Evolutionary conservation across 2,888 invertebrate genomes (phyloP), one percentile per base, ranked within the genome.

Genomic region (Dryococelus australis): DNA sequence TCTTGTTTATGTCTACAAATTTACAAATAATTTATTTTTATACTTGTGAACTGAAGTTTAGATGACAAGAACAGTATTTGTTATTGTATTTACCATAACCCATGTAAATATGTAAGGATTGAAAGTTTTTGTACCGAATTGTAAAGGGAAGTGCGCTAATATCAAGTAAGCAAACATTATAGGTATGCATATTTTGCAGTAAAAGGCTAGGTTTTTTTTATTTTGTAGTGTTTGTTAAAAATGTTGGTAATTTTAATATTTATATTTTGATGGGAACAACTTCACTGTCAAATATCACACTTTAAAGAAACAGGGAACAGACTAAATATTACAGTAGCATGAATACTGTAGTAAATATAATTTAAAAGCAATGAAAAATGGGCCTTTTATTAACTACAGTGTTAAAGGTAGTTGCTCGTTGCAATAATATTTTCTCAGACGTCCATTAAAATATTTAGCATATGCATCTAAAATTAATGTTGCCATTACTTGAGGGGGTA

Each of bases 11-110:
- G n/a, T 65, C 65, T 65, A 24, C 65, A 51, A 51, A 51, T 51
- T 51, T 51, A 51, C 51, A 65, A 65, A 65, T 65, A 65, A 65
- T 65, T 65, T 65, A 65, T 65, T 65, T 65, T 65, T 65, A 65
- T 65, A 65, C 65, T 65, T 16, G 65, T 65, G 65, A 65, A 65
- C 65, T 65, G 65, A 65, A 65, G 20, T 16, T 65, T 65, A 65
- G 1, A 65, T 65, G n/a, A n/a, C 65, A 65, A 65, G 65, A 65
- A 65, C 65, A 65, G 65, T 65, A 65, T 65, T 65, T 65, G 12
- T 65, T 65, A 65, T 65, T 65, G 65, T 65, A 65, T n/a, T 65
- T 65, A 65, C 65, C 65, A 16, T 65, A 65, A 65, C 20, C 20
- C 65, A 65, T 65, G n/a, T 65, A 65, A 65, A n/a, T n/a, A n/a